These are phyloP conservation scores for Epizoanthus ramosus DNA, from an alignment of 92 coral and sea anemone species.

Conservation along the genomic window DNA sequence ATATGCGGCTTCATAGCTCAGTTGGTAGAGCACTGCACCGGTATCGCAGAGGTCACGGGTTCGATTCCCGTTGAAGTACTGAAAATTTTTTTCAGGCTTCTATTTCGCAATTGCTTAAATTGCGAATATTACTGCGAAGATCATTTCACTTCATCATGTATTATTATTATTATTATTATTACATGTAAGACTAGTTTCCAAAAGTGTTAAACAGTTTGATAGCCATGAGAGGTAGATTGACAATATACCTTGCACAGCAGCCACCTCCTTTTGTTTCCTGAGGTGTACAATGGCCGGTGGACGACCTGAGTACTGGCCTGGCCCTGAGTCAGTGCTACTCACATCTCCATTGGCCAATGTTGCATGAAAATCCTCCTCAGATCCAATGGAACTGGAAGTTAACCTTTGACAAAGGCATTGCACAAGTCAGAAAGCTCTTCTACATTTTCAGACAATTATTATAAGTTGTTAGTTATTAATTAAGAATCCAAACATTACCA, in stretches of 20 bases:
- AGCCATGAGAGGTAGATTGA: neutral
- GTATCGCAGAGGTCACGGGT: no score
- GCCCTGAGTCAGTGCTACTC: conserved; percentile 68
- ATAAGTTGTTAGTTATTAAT: neutral
- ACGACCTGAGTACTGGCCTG: conserved; percentile 12
- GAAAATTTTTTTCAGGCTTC: no score
- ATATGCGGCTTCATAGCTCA: no score
- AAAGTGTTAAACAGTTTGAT: neutral
- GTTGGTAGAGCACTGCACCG: no score
- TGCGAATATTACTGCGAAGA: no score
- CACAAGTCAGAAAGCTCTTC: no score
- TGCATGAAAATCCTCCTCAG: conserved; percentile 76
- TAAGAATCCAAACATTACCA: neutral
- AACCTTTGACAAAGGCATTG: conserved; percentile 56
- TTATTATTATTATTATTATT: no score
- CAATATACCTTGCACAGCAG: conserved; percentile 78
- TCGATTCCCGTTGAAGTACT: no score
- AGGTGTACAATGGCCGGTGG: conserved; percentile 85
- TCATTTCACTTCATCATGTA: no score
- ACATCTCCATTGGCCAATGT: conserved; percentile 76
- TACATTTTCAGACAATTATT: no score
- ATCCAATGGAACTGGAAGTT: conserved; percentile 76
- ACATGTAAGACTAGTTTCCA: neutral
- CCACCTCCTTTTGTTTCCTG: conserved; percentile 79
- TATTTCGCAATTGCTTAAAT: no score